These are phyloP conservation scores for Delphinapterus leucas DNA, from an alignment of 2,113 vertebrate genomes.

Conservation along the genomic window DNA sequence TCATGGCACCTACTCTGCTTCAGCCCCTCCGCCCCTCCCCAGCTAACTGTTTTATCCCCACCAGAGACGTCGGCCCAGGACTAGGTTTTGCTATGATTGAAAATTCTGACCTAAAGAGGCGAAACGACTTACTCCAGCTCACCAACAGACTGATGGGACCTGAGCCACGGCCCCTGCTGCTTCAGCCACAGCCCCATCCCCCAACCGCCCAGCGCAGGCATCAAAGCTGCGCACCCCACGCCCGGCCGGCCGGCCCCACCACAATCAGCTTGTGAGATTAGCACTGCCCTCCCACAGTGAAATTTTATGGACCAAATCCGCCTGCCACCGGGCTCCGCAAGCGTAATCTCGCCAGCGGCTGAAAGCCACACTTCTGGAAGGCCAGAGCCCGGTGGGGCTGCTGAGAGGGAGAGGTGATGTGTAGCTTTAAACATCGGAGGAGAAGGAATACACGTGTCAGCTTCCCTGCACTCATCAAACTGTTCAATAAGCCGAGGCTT, in stretches of 20 bases:
- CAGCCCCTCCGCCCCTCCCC: neutral
- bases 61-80: neutral
- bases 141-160: neutral
- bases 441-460: neutral
- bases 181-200: neutral
- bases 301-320: conserved; percentile 68
- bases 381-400: neutral
- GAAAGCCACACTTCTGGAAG: conserved; percentile 2
- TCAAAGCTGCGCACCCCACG: neutral
- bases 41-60: neutral
- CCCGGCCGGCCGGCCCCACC: neutral
- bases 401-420: neutral
- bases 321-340: conserved; percentile 30
- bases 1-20: neutral
- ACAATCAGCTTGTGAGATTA: conserved; percentile 54
- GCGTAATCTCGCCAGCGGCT: conserved; percentile 42
- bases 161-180: neutral
- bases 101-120: neutral
- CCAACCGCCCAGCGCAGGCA: neutral
- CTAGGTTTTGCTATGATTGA: neutral
- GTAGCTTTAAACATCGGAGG: neutral
- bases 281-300: conserved; percentile 52
- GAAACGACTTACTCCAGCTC: neutral
- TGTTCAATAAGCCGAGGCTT: conserved; percentile 23
- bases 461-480: conserved; percentile 1